Evolutionary conservation across 1,140 invertebrate species (phyloP), one percentile per base, ranked within the genome.

Genomic region (Tetramorium parvispinum): DNA sequence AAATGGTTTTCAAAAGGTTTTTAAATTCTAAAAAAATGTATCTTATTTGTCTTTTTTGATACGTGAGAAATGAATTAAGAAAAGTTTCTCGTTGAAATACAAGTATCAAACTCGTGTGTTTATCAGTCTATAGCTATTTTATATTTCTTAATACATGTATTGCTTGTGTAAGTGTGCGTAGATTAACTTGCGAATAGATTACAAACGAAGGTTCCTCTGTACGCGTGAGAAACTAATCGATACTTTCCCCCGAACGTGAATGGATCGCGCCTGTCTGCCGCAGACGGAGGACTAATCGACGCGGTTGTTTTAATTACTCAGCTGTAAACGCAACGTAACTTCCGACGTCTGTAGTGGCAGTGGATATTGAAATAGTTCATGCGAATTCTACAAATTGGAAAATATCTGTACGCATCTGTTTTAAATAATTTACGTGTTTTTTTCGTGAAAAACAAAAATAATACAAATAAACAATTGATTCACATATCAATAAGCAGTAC

Each of bases 241-340:
- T 73, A 71, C 83, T 87, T 65, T 16, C n/a, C 18, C n/a, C 18
- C 10, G 77, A 83, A 70, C 24, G 37, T 32, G 73, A 87, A 78
- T 59, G 53, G 11, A 76, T 57, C 57, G 40, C 49, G 65, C 76
- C 77, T 85, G 71, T 85, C 73, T 32, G 49, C 32, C n/a, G 55
- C 43, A 73, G 79, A 83, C 79, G 46, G 49, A 53, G 16, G 71
- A 88, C 77, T 73, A 77, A 87, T 88, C 77, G 77, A n/a, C 53
- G 13, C 55, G 57, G 53, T 75, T 40, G 87, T 85, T 88, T 89
- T 88, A 89, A 89, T 89, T 75, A 57, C 79, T 79, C 40, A 27
- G 18, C 55, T 11, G 49, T 37, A 40, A 61, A 73, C 53, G 18
- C 32, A 21, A 75, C 43, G 70, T 53, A 82, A 73, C 78, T 70